These are phyloP conservation scores for Drosophila koepferae DNA, from an alignment of 2,888 invertebrate species.

Conservation along the genomic window DNA sequence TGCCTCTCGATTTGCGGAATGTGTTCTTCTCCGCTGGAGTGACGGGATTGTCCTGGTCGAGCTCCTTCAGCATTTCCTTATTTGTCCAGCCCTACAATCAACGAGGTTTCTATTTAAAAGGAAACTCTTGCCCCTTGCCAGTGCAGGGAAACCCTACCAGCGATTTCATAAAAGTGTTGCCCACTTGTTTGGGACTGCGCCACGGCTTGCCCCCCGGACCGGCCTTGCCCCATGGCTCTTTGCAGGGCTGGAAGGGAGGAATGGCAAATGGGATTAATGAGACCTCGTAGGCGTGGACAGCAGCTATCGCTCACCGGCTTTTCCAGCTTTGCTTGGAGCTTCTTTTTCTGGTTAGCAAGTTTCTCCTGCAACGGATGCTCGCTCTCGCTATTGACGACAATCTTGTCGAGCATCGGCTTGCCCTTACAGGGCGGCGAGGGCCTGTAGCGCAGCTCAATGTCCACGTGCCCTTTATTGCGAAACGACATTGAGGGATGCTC, in stretches of 20 bases:
- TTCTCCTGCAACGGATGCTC: conserved; percentile 70
- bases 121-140: not conserved
- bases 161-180: conserved; percentile 91
- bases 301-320: conserved; percentile 79
- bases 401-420: conserved; percentile 87
- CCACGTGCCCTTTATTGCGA: conserved; percentile 87
- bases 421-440: conserved; percentile 85
- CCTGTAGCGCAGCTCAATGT: conserved; percentile 90
- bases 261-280: not conserved
- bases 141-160: conserved; percentile 87
- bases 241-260: conserved; percentile 62
- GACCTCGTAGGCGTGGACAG: not conserved
- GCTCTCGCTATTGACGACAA: conserved; percentile 80
- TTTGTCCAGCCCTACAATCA: conserved; percentile 84
- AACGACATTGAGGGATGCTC: conserved; percentile 89
- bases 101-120: not conserved
- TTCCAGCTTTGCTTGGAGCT: conserved; percentile 72
- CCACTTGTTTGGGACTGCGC: conserved; percentile 90
- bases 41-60: conserved; percentile 84
- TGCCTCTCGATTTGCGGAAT: conserved; percentile 78
- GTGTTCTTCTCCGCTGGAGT: conserved; percentile 83
- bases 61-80: conserved; percentile 83
- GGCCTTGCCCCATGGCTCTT: conserved; percentile 83
- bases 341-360: conserved; percentile 65
- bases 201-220: conserved; percentile 89